These are phyloP conservation scores for Syngnathus acus DNA, from an alignment of 2,797 vertebrate species.

Conservation along the genomic window DNA sequence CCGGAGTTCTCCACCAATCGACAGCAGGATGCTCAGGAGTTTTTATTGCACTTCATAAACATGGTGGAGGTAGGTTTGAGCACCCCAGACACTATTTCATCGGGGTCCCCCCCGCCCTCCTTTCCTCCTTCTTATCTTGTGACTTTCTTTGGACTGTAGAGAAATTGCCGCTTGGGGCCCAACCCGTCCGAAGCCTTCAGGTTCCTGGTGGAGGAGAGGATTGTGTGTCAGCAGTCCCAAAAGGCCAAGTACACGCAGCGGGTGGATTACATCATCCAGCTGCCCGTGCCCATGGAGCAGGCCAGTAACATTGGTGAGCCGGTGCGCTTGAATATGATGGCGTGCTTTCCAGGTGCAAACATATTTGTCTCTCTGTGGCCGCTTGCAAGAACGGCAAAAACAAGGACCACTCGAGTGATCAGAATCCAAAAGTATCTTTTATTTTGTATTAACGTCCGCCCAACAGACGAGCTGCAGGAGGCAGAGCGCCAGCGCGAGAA, in stretches of 20 bases:
- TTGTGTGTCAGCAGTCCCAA: slow-evolving; percentile 93
- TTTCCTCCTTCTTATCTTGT: background rate
- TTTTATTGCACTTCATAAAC: slow-evolving; percentile 98
- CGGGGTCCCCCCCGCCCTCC: background rate
- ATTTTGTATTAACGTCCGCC: background rate
- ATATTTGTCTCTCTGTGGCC: background rate
- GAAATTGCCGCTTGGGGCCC: slow-evolving; percentile 91
- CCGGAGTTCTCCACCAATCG: slow-evolving; percentile 97
- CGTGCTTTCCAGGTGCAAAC: no score
- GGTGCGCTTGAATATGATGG: no score
- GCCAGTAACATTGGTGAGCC: slow-evolving; percentile 88
- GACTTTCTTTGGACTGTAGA: slow-evolving; percentile 59
- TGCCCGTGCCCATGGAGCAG: slow-evolving; percentile 95
- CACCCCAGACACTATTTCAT: background rate
- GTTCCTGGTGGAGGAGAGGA: slow-evolving; percentile 94
- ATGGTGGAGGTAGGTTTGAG: slow-evolving; percentile 89
- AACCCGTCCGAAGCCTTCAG: slow-evolving; percentile 97
- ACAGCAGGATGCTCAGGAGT: slow-evolving; percentile 97
- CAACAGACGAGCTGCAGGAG: slow-evolving; percentile 85
- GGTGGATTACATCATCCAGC: slow-evolving; percentile 97
- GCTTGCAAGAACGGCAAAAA: no score
- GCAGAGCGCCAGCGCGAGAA: slow-evolving; percentile 87
- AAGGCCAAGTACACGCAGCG: slow-evolving; percentile 98
- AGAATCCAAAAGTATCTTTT: background rate
- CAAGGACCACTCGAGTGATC: background rate